Evolutionary conservation across 2,113 vertebrate genomes (phyloP), one percentile per base, ranked within the genome.

Genomic region (Donacobius atricapilla): DNA sequence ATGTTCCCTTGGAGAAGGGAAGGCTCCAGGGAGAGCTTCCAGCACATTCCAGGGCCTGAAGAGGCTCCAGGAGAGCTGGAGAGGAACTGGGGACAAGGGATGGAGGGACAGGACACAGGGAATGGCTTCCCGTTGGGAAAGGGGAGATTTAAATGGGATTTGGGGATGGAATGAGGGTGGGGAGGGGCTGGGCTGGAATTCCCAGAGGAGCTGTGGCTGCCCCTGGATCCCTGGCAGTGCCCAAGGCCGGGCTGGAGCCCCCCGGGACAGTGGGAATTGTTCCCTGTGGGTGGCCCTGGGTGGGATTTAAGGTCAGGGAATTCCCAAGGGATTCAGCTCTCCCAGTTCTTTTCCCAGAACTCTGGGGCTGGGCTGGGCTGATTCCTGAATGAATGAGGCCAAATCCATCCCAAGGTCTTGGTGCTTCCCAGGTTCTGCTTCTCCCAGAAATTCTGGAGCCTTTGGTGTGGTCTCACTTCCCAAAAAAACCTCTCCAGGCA

Each of bases 321-420:
- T 44, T 72, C 51, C 51, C 70, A 44, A 42, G 9, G 39, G 23
- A 72, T 72, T 72, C 2, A 7, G 13, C 23, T 72, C 31, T 44
- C 39, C 30, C 7, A 8, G 6, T 11, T 54, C 16, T 33, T 72
- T 54, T 54, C 69, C 51, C 3, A 2, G 71, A 45, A 75, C 58
- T 30, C 42, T 18, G 42, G 33, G 39, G 25, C 15, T 60, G 57
- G 23, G 16, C 40, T 31, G 40, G 10, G 61, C 28, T 37, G 20
- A 3, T 58, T 47, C 54, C 42, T 47, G 10, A 8, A 37, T 1
- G 24, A 28, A 28, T 0, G 0, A 83, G 45, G 51, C 51, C 27
- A 30, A 64, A 37, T 51, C 51, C 10, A 45, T 58, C 71, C n/a
- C 73, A 9, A 15, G 39, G 15, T 47, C 47, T 37, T 15, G 69